Conservation (phyloP, 2,113 vertebrate species). For the Oxygymnocypris stewartii region DNA sequence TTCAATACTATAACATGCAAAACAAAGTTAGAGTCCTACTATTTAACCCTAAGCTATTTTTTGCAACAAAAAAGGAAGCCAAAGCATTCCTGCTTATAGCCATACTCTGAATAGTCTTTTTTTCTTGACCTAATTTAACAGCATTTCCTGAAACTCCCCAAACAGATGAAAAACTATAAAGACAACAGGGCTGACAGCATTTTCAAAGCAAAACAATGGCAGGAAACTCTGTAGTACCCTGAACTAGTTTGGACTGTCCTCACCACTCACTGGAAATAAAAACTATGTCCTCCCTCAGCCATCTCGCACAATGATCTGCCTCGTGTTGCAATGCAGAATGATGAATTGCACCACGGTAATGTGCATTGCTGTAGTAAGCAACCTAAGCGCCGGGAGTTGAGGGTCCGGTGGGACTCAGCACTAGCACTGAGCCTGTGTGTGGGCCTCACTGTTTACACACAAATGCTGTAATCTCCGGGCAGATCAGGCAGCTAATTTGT, state of each 20-base stretch:
- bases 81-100: neutral
- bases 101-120: neutral
- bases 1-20: neutral
- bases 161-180: conserved; percentile 71
- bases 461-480: conserved; percentile 65
- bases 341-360: neutral
- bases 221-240: conserved; percentile 71
- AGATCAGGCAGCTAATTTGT: conserved; percentile 65
- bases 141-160: conserved; percentile 58
- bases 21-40: neutral
- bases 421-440: conserved; percentile 50
- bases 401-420: neutral
- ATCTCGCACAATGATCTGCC: conserved; percentile 34
- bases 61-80: neutral
- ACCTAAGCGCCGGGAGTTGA: neutral
- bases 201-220: conserved; percentile 70
- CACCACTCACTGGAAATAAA: conserved; percentile 65
- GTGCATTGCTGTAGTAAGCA: neutral
- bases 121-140: conserved; percentile 73
- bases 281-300: conserved; percentile 64
- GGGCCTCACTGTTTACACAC: conserved; percentile 67
- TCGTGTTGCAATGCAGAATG: neutral
- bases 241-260: conserved; percentile 67
- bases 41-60: neutral
- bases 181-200: conserved; percentile 71